Base-by-base conservation (phyloP, 2,888 invertebrate species). In the Amphipoea lucens region DNA sequence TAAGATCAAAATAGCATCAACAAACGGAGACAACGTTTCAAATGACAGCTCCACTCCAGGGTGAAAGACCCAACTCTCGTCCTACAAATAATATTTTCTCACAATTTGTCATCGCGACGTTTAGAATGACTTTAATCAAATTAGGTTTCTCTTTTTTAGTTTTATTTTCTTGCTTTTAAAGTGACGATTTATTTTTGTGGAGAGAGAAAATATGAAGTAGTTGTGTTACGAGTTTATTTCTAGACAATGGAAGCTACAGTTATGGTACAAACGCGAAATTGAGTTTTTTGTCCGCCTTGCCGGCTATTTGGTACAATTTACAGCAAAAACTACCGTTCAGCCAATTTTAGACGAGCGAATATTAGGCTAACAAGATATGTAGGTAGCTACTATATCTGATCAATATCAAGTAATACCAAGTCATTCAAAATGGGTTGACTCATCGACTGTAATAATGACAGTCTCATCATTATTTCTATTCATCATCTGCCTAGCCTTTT, bases 101-200 rank as follows among this genome's bases (percentile, higher is more conserved):
- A 57, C 71, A 83, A 82, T 75, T 83, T 79, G 68, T 79, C 75
- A 83, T 73, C 60, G 63, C 67, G 51, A 40, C 45, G 45, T 69
- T 68, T 9, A 68, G 40, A 83, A 83, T 54, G 63, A 76, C 65
- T 79, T 69, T 62, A 78, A 70, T 78, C 74, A 67, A 83, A 81
- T 77, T 66, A 78, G 79, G 70, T 60, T 51, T 63, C 51, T 70
- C 76, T 54, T 60, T 62, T 6, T n/a, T 29, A 29, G 40, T 83
- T 60, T 77, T 63, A 72, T 83, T 78, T 71, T 83, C 63, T 57
- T 54, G 48, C 57, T 72, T 73, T 78, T 54, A 62, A 66, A 82
- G n/a, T 63, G 60, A 29, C 23, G 48, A 36, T 60, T 71, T 76
- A 62, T 62, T 48, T 76, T 51, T 23, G 0, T 23, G 48, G 20